These are phyloP conservation scores for Linhomoeus sp. DNA, from an alignment of 2,888 invertebrate genomes.

Conservation along the genomic window DNA sequence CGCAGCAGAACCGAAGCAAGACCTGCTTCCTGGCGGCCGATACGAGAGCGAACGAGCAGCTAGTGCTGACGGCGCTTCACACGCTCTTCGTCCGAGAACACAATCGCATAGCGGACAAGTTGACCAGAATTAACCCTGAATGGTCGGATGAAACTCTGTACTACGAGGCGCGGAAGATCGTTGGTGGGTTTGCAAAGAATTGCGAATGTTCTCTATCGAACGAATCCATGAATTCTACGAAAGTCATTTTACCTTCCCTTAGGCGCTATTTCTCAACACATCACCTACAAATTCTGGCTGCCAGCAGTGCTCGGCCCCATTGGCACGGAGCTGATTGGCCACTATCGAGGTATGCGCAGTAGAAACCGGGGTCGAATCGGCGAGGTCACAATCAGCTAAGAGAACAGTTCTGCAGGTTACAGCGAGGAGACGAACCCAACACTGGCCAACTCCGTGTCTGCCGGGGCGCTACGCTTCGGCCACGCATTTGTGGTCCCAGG, in stretches of 20 bases:
- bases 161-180: constrained; percentile 50
- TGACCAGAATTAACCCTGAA: constrained; percentile 57
- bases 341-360: too few relatives aligned
- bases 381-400: too few relatives aligned
- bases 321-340: not conserved
- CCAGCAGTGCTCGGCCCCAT: constrained; percentile 41
- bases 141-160: constrained; percentile 67
- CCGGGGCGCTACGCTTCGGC: constrained; percentile 56
- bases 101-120: constrained; percentile 56
- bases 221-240: too few relatives aligned
- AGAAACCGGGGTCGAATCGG: too few relatives aligned
- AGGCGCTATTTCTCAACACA: constrained; percentile 34
- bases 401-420: too few relatives aligned
- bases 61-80: constrained; percentile 37
- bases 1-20: too few relatives aligned
- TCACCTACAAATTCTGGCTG: constrained; percentile 75
- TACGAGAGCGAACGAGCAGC: constrained; percentile 15
- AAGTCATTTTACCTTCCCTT: too few relatives aligned
- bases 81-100: constrained; percentile 63
- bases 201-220: too few relatives aligned
- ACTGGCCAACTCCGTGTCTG: constrained; percentile 79
- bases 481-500: not conserved
- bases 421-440: constrained; percentile 45
- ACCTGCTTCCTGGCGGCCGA: too few relatives aligned
- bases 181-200: constrained; percentile 68